A percentile compares a stretch with the other conserved stretches of the same genome.
Conservation (phyloP, 2,113 vertebrate species). For the Spermophilus dauricus region DNA sequence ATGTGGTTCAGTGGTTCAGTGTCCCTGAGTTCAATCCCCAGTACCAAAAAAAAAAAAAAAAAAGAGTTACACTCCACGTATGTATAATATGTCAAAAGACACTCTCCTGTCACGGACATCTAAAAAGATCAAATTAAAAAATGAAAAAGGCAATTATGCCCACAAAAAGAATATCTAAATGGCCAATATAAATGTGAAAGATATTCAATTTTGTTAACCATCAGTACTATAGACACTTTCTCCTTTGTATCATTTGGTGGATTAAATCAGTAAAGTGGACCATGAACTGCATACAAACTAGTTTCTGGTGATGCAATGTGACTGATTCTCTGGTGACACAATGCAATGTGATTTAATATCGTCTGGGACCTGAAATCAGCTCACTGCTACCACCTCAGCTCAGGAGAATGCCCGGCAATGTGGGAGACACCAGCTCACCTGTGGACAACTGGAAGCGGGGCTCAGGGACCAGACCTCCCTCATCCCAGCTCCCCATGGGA, state of each 20-base stretch:
- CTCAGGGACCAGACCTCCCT: neutral
- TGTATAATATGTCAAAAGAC: too few relatives aligned
- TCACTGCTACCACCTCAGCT: neutral
- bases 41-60: too few relatives aligned
- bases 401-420: neutral
- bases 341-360: neutral
- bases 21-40: too few relatives aligned
- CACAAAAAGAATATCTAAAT: neutral
- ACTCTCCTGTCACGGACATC: too few relatives aligned
- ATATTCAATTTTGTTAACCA: neutral
- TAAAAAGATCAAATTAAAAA: too few relatives aligned
- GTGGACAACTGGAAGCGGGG: fast-evolving
- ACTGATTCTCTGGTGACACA: neutral
- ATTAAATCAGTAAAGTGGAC: neutral
- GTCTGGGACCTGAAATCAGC: neutral
- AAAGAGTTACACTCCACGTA: too few relatives aligned
- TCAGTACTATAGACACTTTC: neutral
- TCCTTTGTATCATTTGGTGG: neutral
- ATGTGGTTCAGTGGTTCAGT: too few relatives aligned
- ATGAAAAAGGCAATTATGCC: neutral
- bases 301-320: too few relatives aligned
- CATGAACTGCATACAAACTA: too few relatives aligned
- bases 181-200: neutral
- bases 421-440: neutral
- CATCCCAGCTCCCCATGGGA: neutral